Conservation (phyloP, 2,888 invertebrate species). For the Erpobdella octoculata region DNA sequence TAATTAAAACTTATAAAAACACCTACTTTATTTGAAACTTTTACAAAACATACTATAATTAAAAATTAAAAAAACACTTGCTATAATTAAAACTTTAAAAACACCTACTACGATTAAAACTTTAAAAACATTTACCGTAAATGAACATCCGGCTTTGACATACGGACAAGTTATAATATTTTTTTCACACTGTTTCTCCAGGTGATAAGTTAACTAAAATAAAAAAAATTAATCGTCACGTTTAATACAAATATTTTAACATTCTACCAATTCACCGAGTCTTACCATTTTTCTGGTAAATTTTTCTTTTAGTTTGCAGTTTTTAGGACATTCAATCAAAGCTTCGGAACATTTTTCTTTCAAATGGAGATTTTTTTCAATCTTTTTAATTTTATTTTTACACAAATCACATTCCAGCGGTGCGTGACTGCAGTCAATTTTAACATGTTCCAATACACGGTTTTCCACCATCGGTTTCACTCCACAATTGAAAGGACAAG, state of each 20-base stretch:
- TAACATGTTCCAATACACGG: background rate
- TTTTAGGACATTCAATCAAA: slow-evolving; percentile 3
- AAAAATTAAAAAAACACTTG: too few relatives aligned
- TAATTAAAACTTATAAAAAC: too few relatives aligned
- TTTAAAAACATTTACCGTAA: slow-evolving; percentile 4
- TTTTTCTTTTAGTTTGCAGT: background rate
- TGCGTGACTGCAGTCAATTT: background rate
- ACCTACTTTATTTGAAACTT: too few relatives aligned
- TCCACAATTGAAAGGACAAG: background rate
- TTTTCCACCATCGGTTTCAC: background rate
- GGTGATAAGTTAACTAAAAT: background rate
- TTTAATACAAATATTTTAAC: background rate
- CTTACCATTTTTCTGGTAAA: background rate
- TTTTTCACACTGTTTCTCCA: background rate
- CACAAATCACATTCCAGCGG: background rate
- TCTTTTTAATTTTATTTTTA: background rate
- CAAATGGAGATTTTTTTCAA: background rate
- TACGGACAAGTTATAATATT: background rate
- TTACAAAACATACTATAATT: too few relatives aligned
- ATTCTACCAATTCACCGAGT: background rate
- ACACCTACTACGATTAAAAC: too few relatives aligned
- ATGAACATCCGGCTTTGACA: slow-evolving; percentile 3
- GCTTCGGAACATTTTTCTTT: background rate
- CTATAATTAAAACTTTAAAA: too few relatives aligned
- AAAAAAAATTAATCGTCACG: too few relatives aligned